A percentile compares a stretch with the other conserved stretches of the same genome.
These are phyloP conservation scores for Centrocercus urophasianus DNA, from an alignment of 2,113 vertebrate genomes.

Conservation along the genomic window DNA sequence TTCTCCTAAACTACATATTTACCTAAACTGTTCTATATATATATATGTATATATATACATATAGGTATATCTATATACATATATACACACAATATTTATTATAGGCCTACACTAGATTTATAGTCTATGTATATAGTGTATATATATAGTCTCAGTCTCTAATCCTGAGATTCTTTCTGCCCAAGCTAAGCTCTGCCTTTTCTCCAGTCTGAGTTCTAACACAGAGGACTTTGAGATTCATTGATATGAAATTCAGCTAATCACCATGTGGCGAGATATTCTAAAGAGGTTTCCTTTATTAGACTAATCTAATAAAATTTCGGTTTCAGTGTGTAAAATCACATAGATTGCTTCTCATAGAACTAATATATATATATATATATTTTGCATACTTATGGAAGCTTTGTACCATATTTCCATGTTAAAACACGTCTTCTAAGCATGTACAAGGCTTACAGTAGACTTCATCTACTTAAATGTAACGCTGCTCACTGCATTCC, in stretches of 20 bases:
- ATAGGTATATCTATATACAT: not conserved
- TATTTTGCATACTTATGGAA: not conserved
- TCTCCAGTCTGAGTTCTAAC: not conserved
- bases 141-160: not conserved
- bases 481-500: not conserved
- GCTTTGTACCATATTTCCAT: not conserved
- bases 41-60: too few species aligned
- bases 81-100: not conserved
- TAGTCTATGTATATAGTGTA: not conserved
- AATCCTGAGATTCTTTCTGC: not conserved
- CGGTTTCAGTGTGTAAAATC: not conserved
- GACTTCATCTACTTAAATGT: not conserved
- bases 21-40: not conserved
- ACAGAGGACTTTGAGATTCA: not conserved
- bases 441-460: rapidly evolving
- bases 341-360: not conserved
- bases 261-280: not conserved
- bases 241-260: not conserved
- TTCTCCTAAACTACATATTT: not conserved
- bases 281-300: not conserved
- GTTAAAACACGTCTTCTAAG: not conserved
- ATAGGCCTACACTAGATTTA: not conserved
- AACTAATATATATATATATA: not conserved
- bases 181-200: not conserved
- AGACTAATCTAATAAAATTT: not conserved